These are phyloP conservation scores for Noctua fimbriata DNA, from an alignment of 2,888 invertebrate genomes.

Conservation along the genomic window DNA sequence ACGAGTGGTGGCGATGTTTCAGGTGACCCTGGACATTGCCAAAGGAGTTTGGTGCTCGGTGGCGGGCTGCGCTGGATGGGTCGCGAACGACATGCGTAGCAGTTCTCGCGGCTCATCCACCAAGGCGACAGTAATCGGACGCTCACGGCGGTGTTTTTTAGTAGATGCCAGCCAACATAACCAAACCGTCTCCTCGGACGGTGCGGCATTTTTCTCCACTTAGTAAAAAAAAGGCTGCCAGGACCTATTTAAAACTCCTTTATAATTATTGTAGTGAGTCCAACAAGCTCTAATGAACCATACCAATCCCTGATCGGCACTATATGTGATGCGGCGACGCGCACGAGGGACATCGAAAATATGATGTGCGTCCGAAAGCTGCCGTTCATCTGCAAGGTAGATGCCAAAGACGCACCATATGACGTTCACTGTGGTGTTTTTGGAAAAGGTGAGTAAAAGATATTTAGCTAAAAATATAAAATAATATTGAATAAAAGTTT, in stretches of 20 bases:
- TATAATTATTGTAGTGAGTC: constrained; percentile 27
- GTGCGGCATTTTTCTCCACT: too few species aligned
- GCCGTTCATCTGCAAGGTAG: constrained; percentile 83
- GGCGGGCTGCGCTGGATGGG: too few species aligned
- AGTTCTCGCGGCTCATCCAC: too few species aligned
- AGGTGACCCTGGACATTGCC: too few species aligned
- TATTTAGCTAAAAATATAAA: not conserved
- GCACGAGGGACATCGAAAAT: constrained; percentile 70
- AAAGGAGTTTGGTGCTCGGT: too few species aligned
- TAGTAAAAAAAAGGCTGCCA: not conserved
- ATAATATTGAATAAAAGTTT: too few species aligned
- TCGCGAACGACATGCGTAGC: too few species aligned
- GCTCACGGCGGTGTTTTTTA: too few species aligned
- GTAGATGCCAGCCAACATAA: too few species aligned
- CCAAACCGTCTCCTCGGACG: too few species aligned
- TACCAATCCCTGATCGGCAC: not conserved
- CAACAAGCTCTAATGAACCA: not conserved
- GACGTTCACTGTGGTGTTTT: constrained; percentile 75
- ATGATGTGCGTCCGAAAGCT: constrained; percentile 61
- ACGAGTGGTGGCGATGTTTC: too few species aligned
- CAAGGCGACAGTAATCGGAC: too few species aligned
- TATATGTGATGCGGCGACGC: constrained; percentile 71
- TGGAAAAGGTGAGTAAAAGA: constrained; percentile 71
- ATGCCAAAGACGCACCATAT: constrained; percentile 72
- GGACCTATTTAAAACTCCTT: not conserved